Base-by-base conservation (phyloP, 2,888 invertebrate species). In the Eurytoma adleriae region DNA sequence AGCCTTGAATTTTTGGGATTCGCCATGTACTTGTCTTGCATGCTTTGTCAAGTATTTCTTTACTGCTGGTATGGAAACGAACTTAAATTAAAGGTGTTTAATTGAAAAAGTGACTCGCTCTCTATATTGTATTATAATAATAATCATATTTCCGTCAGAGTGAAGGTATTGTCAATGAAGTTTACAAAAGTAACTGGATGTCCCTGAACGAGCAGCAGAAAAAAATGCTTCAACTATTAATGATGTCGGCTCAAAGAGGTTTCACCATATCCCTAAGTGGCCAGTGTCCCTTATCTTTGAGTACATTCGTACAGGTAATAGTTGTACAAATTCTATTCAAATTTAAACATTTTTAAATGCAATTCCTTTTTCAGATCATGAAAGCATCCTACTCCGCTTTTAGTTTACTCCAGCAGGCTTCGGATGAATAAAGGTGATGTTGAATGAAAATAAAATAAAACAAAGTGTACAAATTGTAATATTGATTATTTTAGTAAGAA, bases 61-160 rank as follows among this genome's bases (percentile, higher is more conserved):
- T 82, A 80, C 18, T 82, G 78, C 18, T 80, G 68, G 69, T 68
- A 56, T 66, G 82, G 80, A 52, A 78, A 82, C 54, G 82, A 82
- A 69, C 64, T 81, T 16, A 76, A 72, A 16, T 1, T 79, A 14
- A 72, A 79, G 73, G 78, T 82, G 18, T 27, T 20, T 50, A 48
- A 27, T 16, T 10, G 5, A 59, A 56, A 1, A 57, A 78, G n/a
- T 10, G 14, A 14, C 27, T 78, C 72, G 13, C 2, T 1, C 0
- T 13, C 48, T 13, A 18, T 3, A 2, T 48, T 1, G 12, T 18
- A 48, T 18, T 48, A 18, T 2, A 48, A 64, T 48, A 20, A n/a
- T 48, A 10, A 40, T 7, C 20, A 40, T 64, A 12, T 30, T 64
- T 3, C 2, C 12, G 18, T 48, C 20, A 82, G 82, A 76, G 72